Base-by-base conservation (phyloP, 2,113 vertebrate species). In the Ramphastos sulfuratus region DNA sequence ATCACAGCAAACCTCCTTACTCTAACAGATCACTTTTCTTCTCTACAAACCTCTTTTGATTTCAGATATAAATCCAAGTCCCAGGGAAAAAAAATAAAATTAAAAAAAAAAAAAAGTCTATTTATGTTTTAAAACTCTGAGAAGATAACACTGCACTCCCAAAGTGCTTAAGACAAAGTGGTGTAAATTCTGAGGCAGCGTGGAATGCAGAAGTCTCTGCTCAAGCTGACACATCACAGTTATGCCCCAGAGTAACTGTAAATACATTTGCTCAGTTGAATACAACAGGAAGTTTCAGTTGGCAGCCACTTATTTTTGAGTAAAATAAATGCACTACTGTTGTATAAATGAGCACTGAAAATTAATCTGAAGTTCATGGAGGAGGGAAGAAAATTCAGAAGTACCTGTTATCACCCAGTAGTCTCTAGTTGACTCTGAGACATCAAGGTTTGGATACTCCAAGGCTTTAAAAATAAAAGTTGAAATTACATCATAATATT, bases 341-440 rank as follows among this genome's bases (percentile, higher is more conserved):
- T 30, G 14, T 27, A 50, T 3, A 64, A 72, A 39, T 2, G 0
- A 75, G 24, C 35, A 80, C 25, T 61, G 83, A 72, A 73, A 85
- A 63, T 55, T 55, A 61, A 33, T 27, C 77, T 85, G 46, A 35
- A 71, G 15, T 27, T 25, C 37, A 14, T 0, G 0, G 64, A 77
- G 30, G 46, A 87, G 39, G 19, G 27, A 67, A 87, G 35, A 33
- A 85, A 13, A 78, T 77, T 66, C 25, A 93, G 63, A 39, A 37
- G 93, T 98, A 99, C 99, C 99, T 99, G 99, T 99, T 94, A 99
- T 98, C 55, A 99, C 98, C 99, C 99, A 99, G 93, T 99, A 99
- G 96, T 99, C 98, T 97, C 98, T 98, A 55, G 99, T 99, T 76
- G 98, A 98, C 82, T 98, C 94, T 6, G 99, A 99, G 63, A 98